Percentiles rank a stretch among this genome's conserved stretches.
Evolutionary conservation across 2,797 vertebrate genomes (phyloP).

Genomic region (Gadopsis bispinosus): DNA sequence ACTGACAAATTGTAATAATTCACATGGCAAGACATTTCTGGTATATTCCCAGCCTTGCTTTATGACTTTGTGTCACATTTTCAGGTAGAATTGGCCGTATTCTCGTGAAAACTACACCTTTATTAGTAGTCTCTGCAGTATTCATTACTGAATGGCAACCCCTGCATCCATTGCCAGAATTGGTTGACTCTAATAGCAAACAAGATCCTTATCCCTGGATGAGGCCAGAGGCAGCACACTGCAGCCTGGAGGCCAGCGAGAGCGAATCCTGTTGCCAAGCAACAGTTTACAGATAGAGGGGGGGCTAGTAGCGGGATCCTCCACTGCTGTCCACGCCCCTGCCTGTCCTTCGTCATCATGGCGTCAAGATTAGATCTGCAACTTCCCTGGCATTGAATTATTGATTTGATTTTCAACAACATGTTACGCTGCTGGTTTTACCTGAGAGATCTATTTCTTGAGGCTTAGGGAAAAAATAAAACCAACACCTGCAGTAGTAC

Average conservation of each 20-base stretch:
- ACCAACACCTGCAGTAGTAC: background rate
- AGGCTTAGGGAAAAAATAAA: background rate
- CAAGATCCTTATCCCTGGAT: conserved; percentile 68
- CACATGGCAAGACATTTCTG: conserved; percentile 29
- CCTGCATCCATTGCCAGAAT: conserved; percentile 59
- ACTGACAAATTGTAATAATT: conserved; percentile 32
- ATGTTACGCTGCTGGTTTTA: conserved; percentile 31
- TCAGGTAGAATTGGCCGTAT: conserved; percentile 25
- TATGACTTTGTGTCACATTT: conserved; percentile 39
- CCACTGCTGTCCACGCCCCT: conserved; percentile 70
- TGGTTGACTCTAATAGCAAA: conserved; percentile 71
- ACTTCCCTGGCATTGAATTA: conserved; percentile 70
- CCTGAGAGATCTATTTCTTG: conserved; percentile 16
- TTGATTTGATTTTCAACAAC: conserved; percentile 64
- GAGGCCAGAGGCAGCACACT: conserved; percentile 81
- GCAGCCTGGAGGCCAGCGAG: conserved; percentile 81
- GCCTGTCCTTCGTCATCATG: conserved; percentile 73
- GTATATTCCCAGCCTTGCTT: conserved; percentile 9
- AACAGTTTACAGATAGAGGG: conserved; percentile 81
- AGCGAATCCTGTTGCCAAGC: conserved; percentile 85
- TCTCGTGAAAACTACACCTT: conserved; percentile 47
- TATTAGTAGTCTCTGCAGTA: conserved; percentile 64
- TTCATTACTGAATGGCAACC: conserved; percentile 53
- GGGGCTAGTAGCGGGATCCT: conserved; percentile 68
- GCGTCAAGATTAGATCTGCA: conserved; percentile 71